Conservation (phyloP, 2,888 invertebrate species). For the Geophilus truncorum region DNA sequence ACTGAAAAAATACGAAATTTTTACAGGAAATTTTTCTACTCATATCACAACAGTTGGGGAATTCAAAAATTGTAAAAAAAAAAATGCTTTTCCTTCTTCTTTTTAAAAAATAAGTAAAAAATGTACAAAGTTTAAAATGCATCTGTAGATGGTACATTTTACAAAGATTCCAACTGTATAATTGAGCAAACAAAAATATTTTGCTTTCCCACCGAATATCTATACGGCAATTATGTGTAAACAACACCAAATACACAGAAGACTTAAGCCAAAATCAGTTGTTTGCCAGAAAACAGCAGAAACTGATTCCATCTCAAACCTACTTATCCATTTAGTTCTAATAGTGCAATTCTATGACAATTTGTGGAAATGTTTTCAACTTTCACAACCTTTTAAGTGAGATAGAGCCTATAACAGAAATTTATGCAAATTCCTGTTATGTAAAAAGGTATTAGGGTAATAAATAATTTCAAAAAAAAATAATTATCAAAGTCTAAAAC, state of each 20-base stretch:
- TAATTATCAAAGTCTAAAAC: neutral
- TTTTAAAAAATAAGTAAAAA: constrained; percentile 15
- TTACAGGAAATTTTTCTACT: neutral
- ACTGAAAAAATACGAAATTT: neutral
- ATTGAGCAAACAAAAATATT: constrained; percentile 15
- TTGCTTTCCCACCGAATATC: constrained; percentile 22
- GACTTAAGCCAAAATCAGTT: constrained; percentile 27
- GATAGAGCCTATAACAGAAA: neutral
- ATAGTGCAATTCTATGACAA: constrained; percentile 21
- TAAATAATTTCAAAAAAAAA: neutral
- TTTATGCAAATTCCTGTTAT: neutral
- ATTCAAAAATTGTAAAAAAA: neutral
- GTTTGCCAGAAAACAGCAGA: neutral
- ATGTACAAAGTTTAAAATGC: neutral
- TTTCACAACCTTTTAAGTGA: constrained; percentile 23
- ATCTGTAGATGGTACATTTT: constrained; percentile 11
- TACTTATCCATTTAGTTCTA: constrained; percentile 22
- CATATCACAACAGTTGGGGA: constrained; percentile 11
- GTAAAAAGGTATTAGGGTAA: neutral
- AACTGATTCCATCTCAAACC: constrained; percentile 15
- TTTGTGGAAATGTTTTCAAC: constrained; percentile 25
- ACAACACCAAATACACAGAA: constrained; percentile 27
- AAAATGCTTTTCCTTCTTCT: no score
- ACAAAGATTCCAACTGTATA: constrained; percentile 16
- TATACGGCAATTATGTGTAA: neutral